Conservation (phyloP, 2,113 vertebrate species). For the Laticauda colubrina region DNA sequence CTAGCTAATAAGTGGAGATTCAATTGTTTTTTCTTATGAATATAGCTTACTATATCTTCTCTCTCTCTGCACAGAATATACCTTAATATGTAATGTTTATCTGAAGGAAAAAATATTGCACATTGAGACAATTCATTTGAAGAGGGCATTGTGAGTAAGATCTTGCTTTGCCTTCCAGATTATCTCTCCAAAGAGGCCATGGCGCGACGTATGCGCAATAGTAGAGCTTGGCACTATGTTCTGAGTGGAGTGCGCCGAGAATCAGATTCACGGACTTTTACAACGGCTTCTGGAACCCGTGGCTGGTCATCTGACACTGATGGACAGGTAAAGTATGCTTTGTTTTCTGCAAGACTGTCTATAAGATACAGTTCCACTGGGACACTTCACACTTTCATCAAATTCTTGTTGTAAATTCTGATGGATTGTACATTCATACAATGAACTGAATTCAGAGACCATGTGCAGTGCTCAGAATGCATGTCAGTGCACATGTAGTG, state of each 20-base stretch:
- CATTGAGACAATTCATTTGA: background rate
- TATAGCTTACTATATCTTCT: background rate
- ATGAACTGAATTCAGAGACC: background rate
- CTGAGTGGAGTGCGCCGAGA: slow-evolving; percentile 86
- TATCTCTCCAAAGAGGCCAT: slow-evolving; percentile 65
- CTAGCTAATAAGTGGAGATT: background rate
- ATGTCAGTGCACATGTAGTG: background rate
- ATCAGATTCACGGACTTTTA: slow-evolving; percentile 71
- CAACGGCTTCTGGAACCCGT: slow-evolving; percentile 59
- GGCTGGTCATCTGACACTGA: slow-evolving; percentile 80
- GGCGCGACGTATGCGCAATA: slow-evolving; percentile 87
- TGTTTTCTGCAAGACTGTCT: background rate
- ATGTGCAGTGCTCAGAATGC: background rate
- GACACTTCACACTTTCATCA: background rate
- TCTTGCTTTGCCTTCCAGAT: background rate
- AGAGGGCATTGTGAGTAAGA: background rate
- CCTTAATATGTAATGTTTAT: background rate
- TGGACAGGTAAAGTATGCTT: slow-evolving; percentile 77
- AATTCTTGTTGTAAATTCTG: background rate
- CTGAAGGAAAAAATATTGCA: background rate
- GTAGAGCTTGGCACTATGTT: slow-evolving; percentile 88
- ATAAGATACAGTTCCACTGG: background rate
- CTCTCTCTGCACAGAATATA: background rate
- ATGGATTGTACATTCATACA: background rate
- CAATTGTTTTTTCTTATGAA: background rate